Base-by-base conservation (phyloP, 2,888 invertebrate genomes). In the Aleiodes testaceus region DNA sequence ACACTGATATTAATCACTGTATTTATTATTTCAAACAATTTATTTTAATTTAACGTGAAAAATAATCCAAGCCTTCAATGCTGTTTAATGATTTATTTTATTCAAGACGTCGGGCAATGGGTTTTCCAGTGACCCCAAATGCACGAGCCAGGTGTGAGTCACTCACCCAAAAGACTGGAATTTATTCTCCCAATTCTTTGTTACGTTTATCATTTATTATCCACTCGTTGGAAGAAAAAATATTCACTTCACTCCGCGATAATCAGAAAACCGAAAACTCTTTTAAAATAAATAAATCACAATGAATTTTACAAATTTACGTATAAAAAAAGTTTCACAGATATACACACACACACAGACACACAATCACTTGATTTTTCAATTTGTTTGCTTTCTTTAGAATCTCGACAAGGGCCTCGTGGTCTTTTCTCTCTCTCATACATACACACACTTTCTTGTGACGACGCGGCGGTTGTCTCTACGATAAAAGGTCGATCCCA, bases 401-500 rank as follows among this genome's bases (percentile, higher is more conserved):
- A 20, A 44, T 20, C 63, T 45, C 6, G 22, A 42, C 16, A 50
- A 50, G 11, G 3, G 42, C 59, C 59, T 59, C 42, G 42, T 42
- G 42, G 42, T 55, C 59, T 59, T 6, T 42, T 42, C 22, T 14
- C 36, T 55, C 7, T 55, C 16, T 64, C 64, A 11, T 20, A 12
- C 64, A 16, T 20, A n/a, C 64, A 26, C 14, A 14, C 45, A 44
- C 64, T n/a, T 45, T 22, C 16, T 55, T 68, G 30, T 68, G 12
- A 59, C 68, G 50, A 68, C 59, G 44, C 44, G 44, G 45, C 36
- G 36, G 20, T 44, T 36, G 68, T 61, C 9, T 55, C 52, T 52
- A 26, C 26, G 53, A 42, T 53, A 53, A 66, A 66, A 53, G 53
- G 66, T 66, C 66, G 53, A 66, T 66, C 44, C 59, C 66, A 66